Evolutionary conservation across 2,113 vertebrate species (phyloP), one percentile per base, ranked within the genome.

Genomic region (Lonchura striata): DNA sequence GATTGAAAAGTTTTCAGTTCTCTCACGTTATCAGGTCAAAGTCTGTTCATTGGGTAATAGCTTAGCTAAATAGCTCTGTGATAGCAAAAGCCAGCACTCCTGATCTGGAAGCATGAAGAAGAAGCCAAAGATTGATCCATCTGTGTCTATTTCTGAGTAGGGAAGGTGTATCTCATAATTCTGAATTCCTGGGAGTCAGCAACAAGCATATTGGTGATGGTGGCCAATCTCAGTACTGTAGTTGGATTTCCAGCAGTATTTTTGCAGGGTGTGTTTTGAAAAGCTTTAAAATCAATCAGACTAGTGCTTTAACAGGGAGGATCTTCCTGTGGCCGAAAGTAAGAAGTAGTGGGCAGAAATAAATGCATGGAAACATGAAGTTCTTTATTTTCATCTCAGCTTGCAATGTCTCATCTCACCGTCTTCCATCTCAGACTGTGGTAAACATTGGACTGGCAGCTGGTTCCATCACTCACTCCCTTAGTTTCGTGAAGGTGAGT

Each of bases 401-500:
- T 75, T 21, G 1, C 85, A 95, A 94, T 50, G 56, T 49, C 50
- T 95, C 87, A 69, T 82, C 77, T 72, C 91, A 76, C 25, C 57
- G 0, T 25, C 89, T 69, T 49, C 64, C 42, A 49, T 72, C 94
- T 63, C 79, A 86, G 72, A 83, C 92, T 24, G 87, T 85, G 63
- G 64, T 94, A 57, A 95, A 86, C 13, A 46, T 44, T 60, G 94
- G 79, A 42, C 37, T 5, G 4, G 59, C 64, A 71, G 70, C 88
- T 39, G 41, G 68, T 30, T 74, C 79, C 66, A 96, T 88, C 66
- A 75, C 37, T 79, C 88, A 84, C 28, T 52, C 93, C 27, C 79
- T 97, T 37, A 95, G 74, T 49, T 75, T 97, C 60, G 61, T 96
- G 82, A 97, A 97, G 96, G 97, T 98, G 81, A 94, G 94, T 82